Evolutionary conservation across 1,140 invertebrate species (phyloP).

Genomic region (Drosophila leontia): DNA sequence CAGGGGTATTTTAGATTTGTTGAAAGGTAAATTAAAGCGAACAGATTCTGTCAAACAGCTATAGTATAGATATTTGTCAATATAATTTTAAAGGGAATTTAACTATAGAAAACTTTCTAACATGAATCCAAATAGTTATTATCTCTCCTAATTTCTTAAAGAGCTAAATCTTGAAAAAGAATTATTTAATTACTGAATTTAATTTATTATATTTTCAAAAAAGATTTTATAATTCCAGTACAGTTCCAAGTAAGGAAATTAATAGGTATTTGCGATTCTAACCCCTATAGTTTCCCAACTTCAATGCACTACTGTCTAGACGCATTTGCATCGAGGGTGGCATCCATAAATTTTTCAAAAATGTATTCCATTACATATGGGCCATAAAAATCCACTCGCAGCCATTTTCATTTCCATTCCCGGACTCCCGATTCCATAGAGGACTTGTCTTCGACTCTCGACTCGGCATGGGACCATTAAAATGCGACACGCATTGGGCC

Average conservation of each 20-base stretch:
- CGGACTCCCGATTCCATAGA: conserved; percentile 10
- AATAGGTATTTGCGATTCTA: neutral
- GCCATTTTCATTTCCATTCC: conserved; percentile 24
- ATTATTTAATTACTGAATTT: no score
- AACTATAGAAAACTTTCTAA: neutral
- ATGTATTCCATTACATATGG: conserved; percentile 65
- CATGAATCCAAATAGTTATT: no score
- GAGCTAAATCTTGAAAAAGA: neutral
- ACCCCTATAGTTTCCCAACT: neutral
- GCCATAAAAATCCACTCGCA: conserved; percentile 57
- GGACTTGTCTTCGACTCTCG: conserved; percentile 29
- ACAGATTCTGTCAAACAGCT: neutral
- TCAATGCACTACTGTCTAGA: conserved; percentile 35
- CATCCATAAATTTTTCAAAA: conserved; percentile 69
- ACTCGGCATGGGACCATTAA: conserved; percentile 52
- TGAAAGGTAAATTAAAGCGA: neutral
- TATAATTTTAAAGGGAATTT: neutral
- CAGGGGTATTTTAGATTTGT: neutral
- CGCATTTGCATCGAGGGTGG: conserved; percentile 20
- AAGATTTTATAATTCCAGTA: no score
- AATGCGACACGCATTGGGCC: conserved; percentile 75
- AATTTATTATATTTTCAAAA: neutral
- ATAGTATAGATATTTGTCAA: neutral
- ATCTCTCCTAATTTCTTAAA: no score
- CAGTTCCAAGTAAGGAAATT: neutral